Base-by-base conservation (phyloP, 64 coral and sea anemone genomes). In the Acropora tenuis region DNA sequence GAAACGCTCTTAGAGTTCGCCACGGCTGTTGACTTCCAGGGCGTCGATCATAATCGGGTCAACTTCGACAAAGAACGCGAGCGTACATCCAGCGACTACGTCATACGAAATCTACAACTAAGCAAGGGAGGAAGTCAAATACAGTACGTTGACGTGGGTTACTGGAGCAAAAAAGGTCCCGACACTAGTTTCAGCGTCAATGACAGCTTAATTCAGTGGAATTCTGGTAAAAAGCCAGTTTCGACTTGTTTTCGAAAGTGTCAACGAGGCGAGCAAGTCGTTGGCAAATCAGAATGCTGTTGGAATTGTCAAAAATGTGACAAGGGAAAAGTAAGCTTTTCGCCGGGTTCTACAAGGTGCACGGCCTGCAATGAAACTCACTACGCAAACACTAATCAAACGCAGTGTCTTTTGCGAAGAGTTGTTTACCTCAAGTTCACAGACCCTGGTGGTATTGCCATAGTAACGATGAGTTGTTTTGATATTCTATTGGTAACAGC, bases 251-350 rank as follows among this genome's bases (percentile, higher is more conserved):
- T 95, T 68, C 91, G 89, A 1, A 88, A 78, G 16, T 99, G 97
- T 47, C 86, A 91, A 5, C 97, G 94, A 0, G 97, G 97, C 1
- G 91, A 99, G 41, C 20, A 47, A 76, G 86, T 96, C 1, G 97
- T 99, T 41, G 97, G 97, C 1, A 84, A 86, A 77, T 93, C 94
- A 45, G 94, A 99, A 66, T 99, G 97, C 15, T 99, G 97, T 11
- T 99, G 97, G 97, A 93, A 93, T 44, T 99, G 97, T 78, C 97
- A 99, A 77, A 87, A 86, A 53, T 99, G 97, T 77, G 83, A 81
- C 17, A 99, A 99, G 42, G 97, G 97, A 1, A 77, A 57, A 11
- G 77, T 94, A 5, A 99, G 97, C 67, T 79, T 66, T 3, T 50
- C 18, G 0, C 58, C 75, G 50, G 92, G 94, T 41, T 66, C 97